phyloP scores from a whole-genome alignment of 2,888 invertebrate genomes.

The Meta bourneti region DNA sequence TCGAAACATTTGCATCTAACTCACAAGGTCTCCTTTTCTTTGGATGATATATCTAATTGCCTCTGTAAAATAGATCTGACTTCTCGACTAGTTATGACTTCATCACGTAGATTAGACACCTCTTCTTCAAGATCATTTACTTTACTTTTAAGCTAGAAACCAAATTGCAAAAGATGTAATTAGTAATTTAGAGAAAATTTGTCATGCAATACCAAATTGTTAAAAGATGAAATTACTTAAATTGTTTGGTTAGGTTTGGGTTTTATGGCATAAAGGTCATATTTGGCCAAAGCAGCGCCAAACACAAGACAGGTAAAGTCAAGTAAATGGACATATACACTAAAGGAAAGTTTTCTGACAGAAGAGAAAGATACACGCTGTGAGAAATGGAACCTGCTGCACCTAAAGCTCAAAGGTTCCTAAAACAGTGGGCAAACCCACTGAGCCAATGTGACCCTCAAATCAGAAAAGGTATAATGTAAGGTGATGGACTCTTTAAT shows the following conservation, averaged over 20 bases:
- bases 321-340: no score
- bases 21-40: slow-evolving; percentile 80
- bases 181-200: background rate
- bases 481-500: no score
- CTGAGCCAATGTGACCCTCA: no score
- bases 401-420: no score
- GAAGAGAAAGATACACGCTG: no score
- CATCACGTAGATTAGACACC: slow-evolving; percentile 80
- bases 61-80: slow-evolving; percentile 81
- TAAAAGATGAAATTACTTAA: background rate
- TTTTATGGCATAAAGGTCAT: no score
- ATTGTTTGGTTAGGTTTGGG: background rate
- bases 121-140: slow-evolving; percentile 78
- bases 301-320: no score
- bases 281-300: no score
- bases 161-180: background rate
- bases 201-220: background rate
- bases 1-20: background rate
- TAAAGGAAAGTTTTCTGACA: no score
- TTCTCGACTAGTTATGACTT: slow-evolving; percentile 80
- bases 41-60: slow-evolving; percentile 79
- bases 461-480: no score
- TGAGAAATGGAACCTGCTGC: no score
- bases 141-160: slow-evolving; percentile 47
- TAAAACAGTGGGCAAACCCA: no score